These are phyloP conservation scores for Halichoerus grypus DNA, from an alignment of 2,113 vertebrate genomes.

Conservation along the genomic window DNA sequence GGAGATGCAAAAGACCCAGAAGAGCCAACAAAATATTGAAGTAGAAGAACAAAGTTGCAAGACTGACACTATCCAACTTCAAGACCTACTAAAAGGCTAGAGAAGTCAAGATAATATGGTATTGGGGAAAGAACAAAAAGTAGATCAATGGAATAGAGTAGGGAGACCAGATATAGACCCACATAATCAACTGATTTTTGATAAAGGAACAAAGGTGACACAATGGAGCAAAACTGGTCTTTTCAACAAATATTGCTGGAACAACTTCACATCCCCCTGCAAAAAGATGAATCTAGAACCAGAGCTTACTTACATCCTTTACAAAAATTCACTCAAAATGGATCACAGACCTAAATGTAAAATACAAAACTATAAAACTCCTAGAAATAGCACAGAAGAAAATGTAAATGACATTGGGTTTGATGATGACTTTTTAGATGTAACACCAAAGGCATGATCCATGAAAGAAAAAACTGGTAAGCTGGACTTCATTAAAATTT, in stretches of 20 bases:
- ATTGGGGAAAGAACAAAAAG: not conserved
- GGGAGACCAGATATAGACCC: not conserved
- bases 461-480: not conserved
- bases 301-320: not conserved
- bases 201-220: not conserved
- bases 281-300: not conserved
- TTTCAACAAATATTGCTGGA: not conserved
- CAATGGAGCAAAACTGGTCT: not conserved
- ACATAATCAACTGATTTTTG: not conserved
- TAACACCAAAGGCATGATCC: not conserved
- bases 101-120: not conserved
- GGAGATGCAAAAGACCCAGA: not conserved
- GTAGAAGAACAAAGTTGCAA: not conserved
- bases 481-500: not conserved
- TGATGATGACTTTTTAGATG: not conserved
- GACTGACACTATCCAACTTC: not conserved
- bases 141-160: not conserved
- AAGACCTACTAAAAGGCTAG: not conserved
- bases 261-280: not conserved
- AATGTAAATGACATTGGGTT: not conserved
- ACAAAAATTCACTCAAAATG: slow-evolving; percentile 36
- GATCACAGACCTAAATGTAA: not conserved
- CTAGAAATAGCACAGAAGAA: not conserved
- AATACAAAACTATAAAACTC: not conserved
- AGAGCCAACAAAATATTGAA: not conserved